Conservation (phyloP, 2,113 vertebrate species). For the Centropus bengalensis region DNA sequence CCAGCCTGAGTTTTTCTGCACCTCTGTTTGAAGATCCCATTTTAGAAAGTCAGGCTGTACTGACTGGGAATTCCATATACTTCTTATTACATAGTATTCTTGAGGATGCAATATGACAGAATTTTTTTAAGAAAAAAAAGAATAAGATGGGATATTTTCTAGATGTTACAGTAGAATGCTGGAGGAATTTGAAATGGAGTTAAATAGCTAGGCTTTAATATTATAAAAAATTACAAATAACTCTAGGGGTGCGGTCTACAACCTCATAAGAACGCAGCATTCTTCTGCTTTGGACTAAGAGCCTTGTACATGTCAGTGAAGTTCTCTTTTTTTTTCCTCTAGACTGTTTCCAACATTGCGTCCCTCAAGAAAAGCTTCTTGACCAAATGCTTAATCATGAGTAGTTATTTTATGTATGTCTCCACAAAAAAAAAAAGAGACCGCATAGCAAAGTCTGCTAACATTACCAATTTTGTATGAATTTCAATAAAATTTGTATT, state of each 20-base stretch:
- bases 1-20: slow-evolving; percentile 66
- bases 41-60: slow-evolving; percentile 49
- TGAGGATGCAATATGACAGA: neutral
- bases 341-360: slow-evolving; percentile 50
- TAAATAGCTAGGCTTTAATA: neutral
- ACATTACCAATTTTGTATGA: neutral
- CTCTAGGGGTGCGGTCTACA: neutral
- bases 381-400: slow-evolving; percentile 33
- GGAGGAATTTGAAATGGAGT: neutral
- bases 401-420: slow-evolving; percentile 31
- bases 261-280: neutral
- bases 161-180: neutral
- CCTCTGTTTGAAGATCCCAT: slow-evolving; percentile 28
- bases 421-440: neutral
- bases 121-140: slow-evolving; percentile 39
- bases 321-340: neutral
- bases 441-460: neutral
- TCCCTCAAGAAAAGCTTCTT: slow-evolving; percentile 45
- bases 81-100: slow-evolving; percentile 35
- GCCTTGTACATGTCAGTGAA: neutral
- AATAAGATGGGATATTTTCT: slow-evolving; percentile 3
- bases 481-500: neutral
- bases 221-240: neutral
- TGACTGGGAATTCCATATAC: slow-evolving; percentile 33
- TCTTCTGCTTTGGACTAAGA: slow-evolving; percentile 41